A percentile compares a stretch with the other conserved stretches of the same genome.
phyloP scores from a whole-genome alignment of 2,888 invertebrate species.

The Phanerotoma sp. region DNA sequence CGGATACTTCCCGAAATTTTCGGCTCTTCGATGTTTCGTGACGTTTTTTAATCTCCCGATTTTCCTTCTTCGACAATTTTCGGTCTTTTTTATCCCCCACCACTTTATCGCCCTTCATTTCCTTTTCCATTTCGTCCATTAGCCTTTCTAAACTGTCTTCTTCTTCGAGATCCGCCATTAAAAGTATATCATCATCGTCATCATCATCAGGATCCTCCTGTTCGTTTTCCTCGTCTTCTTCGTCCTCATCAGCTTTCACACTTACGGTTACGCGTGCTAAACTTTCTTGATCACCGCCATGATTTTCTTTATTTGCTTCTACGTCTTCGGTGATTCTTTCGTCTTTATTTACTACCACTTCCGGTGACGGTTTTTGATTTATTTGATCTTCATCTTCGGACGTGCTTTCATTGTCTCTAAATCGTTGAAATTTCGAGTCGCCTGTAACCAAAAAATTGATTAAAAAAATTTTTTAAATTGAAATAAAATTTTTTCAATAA shows the following conservation, averaged over 20 bases:
- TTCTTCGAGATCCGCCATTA: conserved; percentile 57
- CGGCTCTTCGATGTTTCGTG: conserved; percentile 33
- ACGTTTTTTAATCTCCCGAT: conserved; percentile 33
- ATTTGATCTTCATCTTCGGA: conserved; percentile 51
- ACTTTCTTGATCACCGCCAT: conserved; percentile 38
- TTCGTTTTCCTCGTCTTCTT: conserved; percentile 29
- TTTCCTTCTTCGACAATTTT: too few species aligned
- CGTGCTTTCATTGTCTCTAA: conserved; percentile 57
- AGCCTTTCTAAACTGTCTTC: conserved; percentile 60
- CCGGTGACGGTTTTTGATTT: neutral
- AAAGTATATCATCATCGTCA: conserved; percentile 51
- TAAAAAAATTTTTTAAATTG: neutral
- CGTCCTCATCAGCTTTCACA: conserved; percentile 41
- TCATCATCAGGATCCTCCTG: conserved; percentile 44
- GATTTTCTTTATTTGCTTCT: conserved; percentile 40
- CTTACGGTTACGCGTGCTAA: conserved; percentile 14
- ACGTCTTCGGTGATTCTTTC: conserved; percentile 22
- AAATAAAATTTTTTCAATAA: too few species aligned
- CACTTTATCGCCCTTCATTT: conserved; percentile 52
- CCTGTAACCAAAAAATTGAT: conserved; percentile 35
- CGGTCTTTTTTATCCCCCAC: conserved; percentile 36
- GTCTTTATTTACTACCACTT: conserved; percentile 6
- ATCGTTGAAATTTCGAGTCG: conserved; percentile 59
- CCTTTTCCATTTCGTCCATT: conserved; percentile 61
- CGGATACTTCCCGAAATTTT: conserved; percentile 26